Base-by-base conservation (phyloP, 2,888 invertebrate species). In the Eupithecia insigniata region DNA sequence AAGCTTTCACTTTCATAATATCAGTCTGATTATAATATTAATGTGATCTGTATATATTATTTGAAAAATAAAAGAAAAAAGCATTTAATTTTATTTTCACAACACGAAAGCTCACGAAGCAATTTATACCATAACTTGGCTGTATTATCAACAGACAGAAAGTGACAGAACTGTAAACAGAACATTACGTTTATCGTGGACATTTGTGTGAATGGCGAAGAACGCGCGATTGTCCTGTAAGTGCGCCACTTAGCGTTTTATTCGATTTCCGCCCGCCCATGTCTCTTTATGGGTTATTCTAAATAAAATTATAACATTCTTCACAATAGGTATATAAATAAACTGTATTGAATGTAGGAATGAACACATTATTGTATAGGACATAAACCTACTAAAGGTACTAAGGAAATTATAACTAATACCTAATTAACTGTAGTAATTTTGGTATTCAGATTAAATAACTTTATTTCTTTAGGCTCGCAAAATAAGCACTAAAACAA, bases 141-240 rank as follows among this genome's bases (percentile, higher is more conserved):
- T 64, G 51, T 46, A 39, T 67, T 46, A 39, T 67, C 67, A 39
- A 67, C 67, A n/a, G 6, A 34, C 22, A 66, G 61, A 28, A 62
- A 69, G 62, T 67, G 69, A 64, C 66, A 69, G 64, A 58, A 70
- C 51, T 64, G 66, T 69, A 70, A 73, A 67, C 72, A 67, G 69
- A 67, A 70, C 67, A 69, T 73, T 70, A 67, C 62, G 66, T 69
- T 73, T 73, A 70, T 73, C 69, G 61, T 28, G 64, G 64, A 67
- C 73, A 70, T 73, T 73, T 73, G 64, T 69, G 70, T 67, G 73
- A 73, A 73, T 70, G 22, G 66, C 73, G 32, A 43, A 58, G 72
- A 69, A 62, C 36, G 66, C 43, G 69, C 36, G 55, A 66, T 70
- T 67, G 64, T 62, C 69, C 72, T 64, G 67, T 73, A 70, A 73